Conservation (phyloP, 2,113 vertebrate species). For the Dromaius novaehollandiae region DNA sequence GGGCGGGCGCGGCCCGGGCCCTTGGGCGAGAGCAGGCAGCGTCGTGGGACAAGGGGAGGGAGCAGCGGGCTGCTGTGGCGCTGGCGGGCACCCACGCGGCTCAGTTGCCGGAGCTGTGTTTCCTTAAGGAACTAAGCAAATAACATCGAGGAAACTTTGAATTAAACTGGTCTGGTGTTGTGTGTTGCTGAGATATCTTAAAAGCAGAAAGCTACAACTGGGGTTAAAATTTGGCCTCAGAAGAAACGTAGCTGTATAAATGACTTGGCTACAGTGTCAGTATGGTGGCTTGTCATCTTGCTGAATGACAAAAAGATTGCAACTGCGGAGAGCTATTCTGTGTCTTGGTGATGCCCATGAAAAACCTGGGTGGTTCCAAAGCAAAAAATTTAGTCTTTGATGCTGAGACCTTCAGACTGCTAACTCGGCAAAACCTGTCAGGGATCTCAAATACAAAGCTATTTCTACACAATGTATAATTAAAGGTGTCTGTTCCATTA, state of each 20-base stretch:
- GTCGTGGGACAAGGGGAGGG: not conserved
- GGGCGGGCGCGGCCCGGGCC: not conserved
- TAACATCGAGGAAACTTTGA: accelerated
- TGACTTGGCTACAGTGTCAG: too few relatives aligned
- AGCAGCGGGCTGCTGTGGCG: too few relatives aligned
- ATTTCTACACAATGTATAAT: not conserved
- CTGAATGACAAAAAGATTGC: not conserved
- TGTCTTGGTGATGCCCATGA: not conserved
- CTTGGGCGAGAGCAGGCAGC: not conserved
- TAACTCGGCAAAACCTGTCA: not conserved
- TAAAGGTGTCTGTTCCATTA: not conserved
- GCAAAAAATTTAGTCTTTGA: not conserved
- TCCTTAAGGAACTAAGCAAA: not conserved
- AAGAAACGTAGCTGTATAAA: accelerated
- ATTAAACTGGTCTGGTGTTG: too few relatives aligned
- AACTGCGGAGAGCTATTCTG: accelerated
- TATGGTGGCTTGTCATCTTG: not conserved
- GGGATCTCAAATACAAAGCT: not conserved
- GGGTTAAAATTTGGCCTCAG: not conserved
- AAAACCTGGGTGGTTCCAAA: not conserved
- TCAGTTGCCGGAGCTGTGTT: accelerated
- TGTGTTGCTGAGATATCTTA: not conserved
- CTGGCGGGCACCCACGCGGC: too few relatives aligned
- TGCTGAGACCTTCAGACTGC: not conserved
- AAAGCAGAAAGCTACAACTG: accelerated